Evolutionary conservation across 2,797 vertebrate species (phyloP), one percentile per base, ranked within the genome.

Genomic region (Nothura maculosa): DNA sequence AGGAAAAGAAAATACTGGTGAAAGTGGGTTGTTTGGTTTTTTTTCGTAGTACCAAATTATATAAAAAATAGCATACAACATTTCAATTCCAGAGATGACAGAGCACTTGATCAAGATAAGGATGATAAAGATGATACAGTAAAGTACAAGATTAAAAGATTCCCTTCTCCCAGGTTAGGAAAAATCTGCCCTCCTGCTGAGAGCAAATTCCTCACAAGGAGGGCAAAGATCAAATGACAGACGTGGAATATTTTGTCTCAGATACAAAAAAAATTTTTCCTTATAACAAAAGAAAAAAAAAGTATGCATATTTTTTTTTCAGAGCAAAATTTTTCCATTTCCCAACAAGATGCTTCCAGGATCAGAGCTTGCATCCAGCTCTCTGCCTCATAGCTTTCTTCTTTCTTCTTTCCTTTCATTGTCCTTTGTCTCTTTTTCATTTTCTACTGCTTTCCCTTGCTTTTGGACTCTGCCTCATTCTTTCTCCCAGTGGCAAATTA

Each of bases 401-500:
- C 42, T 61, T 76, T 47, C 45, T 86, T 76, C 57, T 81, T 85
- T 66, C 47, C 28, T 32, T 81, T 52, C 9, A 1, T 42, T 86
- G n/a, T 25, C 34, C 47, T 60, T 60, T 32, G 15, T 24, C 48
- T 70, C 12, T 2, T 64, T 88, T 75, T 87, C 54, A 47, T 52
- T 16, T 64, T 27, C 40, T 83, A 20, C 57, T 67, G 28, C 45
- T 68, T 68, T 32, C 27, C 57, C 48, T 77, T 55, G 19, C 48
- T 82, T 78, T 83, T 75, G 40, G 30, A 76, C 24, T 54, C 45
- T 79, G 21, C 43, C 34, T 76, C 30, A 52, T 78, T 85, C 55
- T 78, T 85, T 90, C 8, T 47, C 50, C 60, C 25, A 83, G 69
- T 32, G 42, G 36, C 34, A 92, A 94, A 91, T 85, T 92, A 89